Percentiles rank a stretch among this genome's conserved stretches.
phyloP scores from a whole-genome alignment of 2,113 vertebrate genomes.

The Paradoxurus hermaphroditus region DNA sequence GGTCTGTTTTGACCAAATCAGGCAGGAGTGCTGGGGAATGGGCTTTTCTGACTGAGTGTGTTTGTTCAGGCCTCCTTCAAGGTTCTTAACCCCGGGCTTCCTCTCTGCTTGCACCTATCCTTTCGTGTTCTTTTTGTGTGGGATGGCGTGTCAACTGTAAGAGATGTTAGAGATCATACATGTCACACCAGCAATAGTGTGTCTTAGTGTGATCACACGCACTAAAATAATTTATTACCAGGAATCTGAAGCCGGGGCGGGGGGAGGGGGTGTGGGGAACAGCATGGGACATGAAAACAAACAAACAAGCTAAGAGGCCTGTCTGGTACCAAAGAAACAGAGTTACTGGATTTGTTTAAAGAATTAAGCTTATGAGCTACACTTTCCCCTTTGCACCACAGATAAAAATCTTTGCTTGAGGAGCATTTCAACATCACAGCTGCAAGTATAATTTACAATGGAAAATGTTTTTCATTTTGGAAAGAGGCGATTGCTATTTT shows the following conservation, averaged over 20 bases:
- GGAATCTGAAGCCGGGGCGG: not conserved
- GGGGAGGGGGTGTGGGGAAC: not conserved
- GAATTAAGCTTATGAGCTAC: conserved; percentile 61
- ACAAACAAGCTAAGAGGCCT: conserved; percentile 1
- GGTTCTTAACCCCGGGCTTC: not conserved
- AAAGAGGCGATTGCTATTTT: conserved; percentile 35
- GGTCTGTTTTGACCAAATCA: conserved; percentile 24
- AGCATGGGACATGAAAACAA: conserved; percentile 13
- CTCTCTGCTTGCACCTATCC: not conserved
- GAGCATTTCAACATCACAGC: conserved; percentile 63
- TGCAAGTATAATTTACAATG: conserved; percentile 44
- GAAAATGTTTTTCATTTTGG: conserved; percentile 66
- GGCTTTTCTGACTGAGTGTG: not conserved
- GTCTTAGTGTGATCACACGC: not conserved
- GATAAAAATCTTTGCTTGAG: conserved; percentile 63
- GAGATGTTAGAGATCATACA: not conserved
- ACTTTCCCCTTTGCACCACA: conserved; percentile 61
- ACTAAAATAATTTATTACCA: not conserved
- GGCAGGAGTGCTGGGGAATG: not conserved
- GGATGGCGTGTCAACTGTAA: not conserved
- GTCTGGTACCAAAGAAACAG: conserved; percentile 29
- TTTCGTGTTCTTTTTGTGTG: conserved; percentile 4
- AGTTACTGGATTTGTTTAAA: conserved; percentile 64
- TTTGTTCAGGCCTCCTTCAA: conserved; percentile 29
- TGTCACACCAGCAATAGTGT: not conserved